A percentile compares a stretch with the other conserved stretches of the same genome.
These are phyloP conservation scores for Bagarius yarrelli DNA, from an alignment of 2,113 vertebrate species.

Conservation along the genomic window DNA sequence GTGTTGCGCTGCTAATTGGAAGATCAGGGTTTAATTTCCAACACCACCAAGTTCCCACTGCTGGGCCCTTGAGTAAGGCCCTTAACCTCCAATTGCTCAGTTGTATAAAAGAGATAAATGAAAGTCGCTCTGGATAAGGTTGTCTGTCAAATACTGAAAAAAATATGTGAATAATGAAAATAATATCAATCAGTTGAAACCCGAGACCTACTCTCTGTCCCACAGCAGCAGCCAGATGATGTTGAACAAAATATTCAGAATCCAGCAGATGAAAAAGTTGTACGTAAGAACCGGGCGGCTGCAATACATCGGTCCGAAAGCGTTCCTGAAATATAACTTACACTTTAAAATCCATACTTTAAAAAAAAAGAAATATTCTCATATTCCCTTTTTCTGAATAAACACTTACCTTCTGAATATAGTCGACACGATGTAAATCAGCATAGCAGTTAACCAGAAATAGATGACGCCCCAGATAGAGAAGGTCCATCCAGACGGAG, in stretches of 20 bases:
- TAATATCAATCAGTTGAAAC: neutral
- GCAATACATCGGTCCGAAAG: constrained; percentile 66
- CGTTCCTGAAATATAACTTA: constrained; percentile 54
- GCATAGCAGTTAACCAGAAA: constrained; percentile 58
- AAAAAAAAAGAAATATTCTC: no score
- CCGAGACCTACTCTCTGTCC: constrained; percentile 65
- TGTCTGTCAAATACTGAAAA: no score
- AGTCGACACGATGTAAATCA: constrained; percentile 56
- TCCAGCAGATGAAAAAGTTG: constrained; percentile 64
- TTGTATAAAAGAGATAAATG: no score
- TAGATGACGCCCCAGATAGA: constrained; percentile 70
- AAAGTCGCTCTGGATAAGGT: no score
- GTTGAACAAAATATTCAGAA: constrained; percentile 64
- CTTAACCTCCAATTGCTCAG: no score
- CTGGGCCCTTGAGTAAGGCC: no score
- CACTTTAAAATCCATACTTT: neutral
- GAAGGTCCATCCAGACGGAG: constrained; percentile 70
- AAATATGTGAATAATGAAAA: no score
- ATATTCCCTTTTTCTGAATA: neutral
- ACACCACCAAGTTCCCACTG: no score
- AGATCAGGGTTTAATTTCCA: no score
- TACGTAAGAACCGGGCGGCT: constrained; percentile 61
- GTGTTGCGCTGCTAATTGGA: no score
- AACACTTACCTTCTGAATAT: constrained; percentile 62
- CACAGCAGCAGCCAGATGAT: constrained; percentile 67